Evolutionary conservation across 2,113 vertebrate genomes (phyloP), one percentile per base, ranked within the genome.

Genomic region (Coturnix japonica): DNA sequence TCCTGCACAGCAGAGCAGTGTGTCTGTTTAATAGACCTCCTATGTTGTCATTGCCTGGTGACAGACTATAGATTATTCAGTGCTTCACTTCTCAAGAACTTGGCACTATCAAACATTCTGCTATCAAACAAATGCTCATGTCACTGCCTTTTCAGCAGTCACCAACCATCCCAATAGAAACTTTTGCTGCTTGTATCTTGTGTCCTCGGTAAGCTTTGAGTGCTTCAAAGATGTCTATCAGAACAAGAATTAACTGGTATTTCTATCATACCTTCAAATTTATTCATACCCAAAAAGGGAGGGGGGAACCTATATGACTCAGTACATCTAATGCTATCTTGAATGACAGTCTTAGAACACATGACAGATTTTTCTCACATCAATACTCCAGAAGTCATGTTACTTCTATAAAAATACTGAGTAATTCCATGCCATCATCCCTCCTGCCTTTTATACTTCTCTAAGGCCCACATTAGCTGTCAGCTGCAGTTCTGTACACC

Each of bases 1-100:
- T 20, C 4, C 1, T 85, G 64, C 37, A 31, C 65, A 57, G 75
- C 0, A 1, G 37, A 57, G 23, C 30, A 8, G 2, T 43, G 23
- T 70, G 60, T 35, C 35, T n/a, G 41, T 79, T 78, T 74, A 33
- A 71, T 4, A 64, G 57, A 59, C 23, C 28, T 89, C 73, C 61
- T 31, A 73, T 91, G 61, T 70, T 73, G 63, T 70, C 59, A 46
- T 23, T 94, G 60, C 56, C 25, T 73, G n/a, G 19, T 37, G 31
- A 61, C 2, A 22, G 41, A 31, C 73, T 19, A 39, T 16, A 67
- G 44, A 37, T 64, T 67, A 46, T 67, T 43, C 76, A 60, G 17
- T 41, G 81, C 30, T 39, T 19, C 56, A 67, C 28, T 75, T 60
- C 74, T 60, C 30, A 87, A 89, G 51, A 64, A 57, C 56, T 66